Evolutionary conservation across 2,888 invertebrate species (phyloP), one percentile per base, ranked within the genome.

Genomic region (Acanthacorydalis orientalis): DNA sequence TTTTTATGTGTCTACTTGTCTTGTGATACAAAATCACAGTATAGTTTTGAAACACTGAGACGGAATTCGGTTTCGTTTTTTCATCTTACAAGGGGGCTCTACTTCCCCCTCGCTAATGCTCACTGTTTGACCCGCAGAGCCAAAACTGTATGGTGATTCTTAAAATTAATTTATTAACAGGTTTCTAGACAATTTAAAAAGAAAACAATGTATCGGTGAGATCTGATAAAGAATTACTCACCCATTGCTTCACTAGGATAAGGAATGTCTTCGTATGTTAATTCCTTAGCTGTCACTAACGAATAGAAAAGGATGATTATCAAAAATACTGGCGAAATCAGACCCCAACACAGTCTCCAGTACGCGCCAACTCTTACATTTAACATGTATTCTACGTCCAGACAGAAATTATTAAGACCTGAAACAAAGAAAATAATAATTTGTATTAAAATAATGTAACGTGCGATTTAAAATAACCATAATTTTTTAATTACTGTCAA

Each of bases 311-410:
- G 73, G 46, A 88, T 84, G 1, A 73, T 59, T 4, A 77, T 65
- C 72, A 88, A 78, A 50, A 83, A 68, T 1, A 73, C 56, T 0
- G 89, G 89, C 2, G 83, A 83, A 41, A 86, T 61, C 8, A 84
- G 43, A 1, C 75, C 74, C 89, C 89, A 90, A 53, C 85, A 86
- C 37, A 82, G 54, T 50, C 85, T 73, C 88, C 88, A 89, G 60
- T 86, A 89, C 34, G 76, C 56, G 62, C 78, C 73, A 0, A 80
- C 74, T 60, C 76, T 76, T 32, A 69, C 70, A 15, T 78, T 76
- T 55, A 84, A 64, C 89, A 89, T 89, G 60, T 80, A 89, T 61
- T 88, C 84, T 32, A 85, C 68, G 58, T 90, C 89, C 44, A 72
- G 67, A 54, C 80, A 74, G 49, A 83, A 68, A 48, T 80, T 77